phyloP scores from a whole-genome alignment of 2,113 vertebrate genomes.

The Sinocyclocheilus rhinocerous region DNA sequence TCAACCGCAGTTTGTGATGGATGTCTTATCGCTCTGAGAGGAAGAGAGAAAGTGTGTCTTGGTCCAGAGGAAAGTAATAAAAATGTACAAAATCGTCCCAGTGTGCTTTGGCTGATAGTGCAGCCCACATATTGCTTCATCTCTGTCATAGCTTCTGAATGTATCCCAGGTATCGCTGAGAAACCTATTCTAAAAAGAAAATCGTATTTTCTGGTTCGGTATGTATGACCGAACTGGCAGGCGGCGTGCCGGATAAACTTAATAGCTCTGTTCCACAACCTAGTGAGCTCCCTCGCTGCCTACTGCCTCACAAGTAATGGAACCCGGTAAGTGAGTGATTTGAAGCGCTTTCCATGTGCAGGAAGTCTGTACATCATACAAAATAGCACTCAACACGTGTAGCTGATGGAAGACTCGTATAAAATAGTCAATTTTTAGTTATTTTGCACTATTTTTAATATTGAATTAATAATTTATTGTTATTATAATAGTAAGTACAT shows the following conservation, averaged over 20 bases:
- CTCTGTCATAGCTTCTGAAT: constrained; percentile 19
- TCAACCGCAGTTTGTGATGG: constrained; percentile 37
- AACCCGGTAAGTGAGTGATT: background rate
- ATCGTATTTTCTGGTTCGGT: background rate
- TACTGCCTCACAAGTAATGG: background rate
- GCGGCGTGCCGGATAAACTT: background rate
- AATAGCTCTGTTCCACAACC: constrained; percentile 16
- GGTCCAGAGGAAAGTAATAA: constrained; percentile 34
- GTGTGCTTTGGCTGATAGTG: constrained; percentile 26
- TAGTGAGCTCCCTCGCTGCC: constrained; percentile 11
- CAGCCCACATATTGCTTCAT: background rate
- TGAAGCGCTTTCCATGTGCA: background rate
- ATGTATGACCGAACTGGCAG: background rate
- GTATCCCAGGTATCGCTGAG: background rate
- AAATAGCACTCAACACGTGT: background rate
- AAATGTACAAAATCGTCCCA: background rate
- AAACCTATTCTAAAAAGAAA: background rate
- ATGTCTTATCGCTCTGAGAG: constrained; percentile 47
- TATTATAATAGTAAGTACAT: too few species aligned
- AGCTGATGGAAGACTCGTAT: background rate
- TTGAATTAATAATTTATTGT: background rate
- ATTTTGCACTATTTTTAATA: background rate
- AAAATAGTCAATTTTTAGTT: background rate
- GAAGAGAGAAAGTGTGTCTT: constrained; percentile 33
- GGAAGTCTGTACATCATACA: background rate